Conservation (phyloP, 2,888 invertebrate species). For the Mimachlamys varia region DNA sequence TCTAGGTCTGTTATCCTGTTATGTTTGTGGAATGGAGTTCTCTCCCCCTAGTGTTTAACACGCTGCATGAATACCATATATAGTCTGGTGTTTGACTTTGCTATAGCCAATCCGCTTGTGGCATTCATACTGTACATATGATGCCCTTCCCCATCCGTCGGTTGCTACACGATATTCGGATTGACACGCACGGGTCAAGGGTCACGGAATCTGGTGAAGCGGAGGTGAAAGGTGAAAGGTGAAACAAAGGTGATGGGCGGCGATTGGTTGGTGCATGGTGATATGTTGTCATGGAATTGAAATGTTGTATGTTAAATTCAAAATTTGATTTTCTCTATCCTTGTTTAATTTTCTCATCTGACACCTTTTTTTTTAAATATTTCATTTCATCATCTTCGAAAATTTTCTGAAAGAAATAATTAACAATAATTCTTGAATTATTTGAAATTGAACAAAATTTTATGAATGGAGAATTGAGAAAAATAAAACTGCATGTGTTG, state of each 20-base stretch:
- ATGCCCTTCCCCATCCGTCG: not conserved
- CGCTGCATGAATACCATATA: slow-evolving; percentile 34
- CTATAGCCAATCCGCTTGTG: slow-evolving; percentile 20
- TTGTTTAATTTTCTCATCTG: not conserved
- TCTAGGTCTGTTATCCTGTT: slow-evolving; percentile 14
- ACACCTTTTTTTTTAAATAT: not conserved
- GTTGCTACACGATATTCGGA: slow-evolving; percentile 31
- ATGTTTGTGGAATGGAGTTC: slow-evolving; percentile 23
- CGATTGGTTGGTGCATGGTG: slow-evolving; percentile 26
- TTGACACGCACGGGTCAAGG: slow-evolving; percentile 35
- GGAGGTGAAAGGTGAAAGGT: slow-evolving; percentile 28
- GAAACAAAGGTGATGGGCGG: not conserved
- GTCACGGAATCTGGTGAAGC: slow-evolving; percentile 14
- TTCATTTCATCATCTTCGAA: not conserved
- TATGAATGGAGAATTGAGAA: too few relatives aligned
- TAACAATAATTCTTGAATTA: too few relatives aligned
- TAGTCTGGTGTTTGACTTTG: slow-evolving; percentile 15
- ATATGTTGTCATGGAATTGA: slow-evolving; percentile 26
- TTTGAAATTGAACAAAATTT: too few relatives aligned
- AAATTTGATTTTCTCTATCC: not conserved
- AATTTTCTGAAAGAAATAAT: not conserved
- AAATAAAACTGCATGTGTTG: too few relatives aligned
- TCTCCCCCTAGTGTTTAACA: slow-evolving; percentile 36
- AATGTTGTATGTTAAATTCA: slow-evolving; percentile 9
- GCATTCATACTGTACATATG: slow-evolving; percentile 23